These are phyloP conservation scores for Genyomyrus donnyi DNA, from an alignment of 2,113 vertebrate genomes.

Conservation along the genomic window DNA sequence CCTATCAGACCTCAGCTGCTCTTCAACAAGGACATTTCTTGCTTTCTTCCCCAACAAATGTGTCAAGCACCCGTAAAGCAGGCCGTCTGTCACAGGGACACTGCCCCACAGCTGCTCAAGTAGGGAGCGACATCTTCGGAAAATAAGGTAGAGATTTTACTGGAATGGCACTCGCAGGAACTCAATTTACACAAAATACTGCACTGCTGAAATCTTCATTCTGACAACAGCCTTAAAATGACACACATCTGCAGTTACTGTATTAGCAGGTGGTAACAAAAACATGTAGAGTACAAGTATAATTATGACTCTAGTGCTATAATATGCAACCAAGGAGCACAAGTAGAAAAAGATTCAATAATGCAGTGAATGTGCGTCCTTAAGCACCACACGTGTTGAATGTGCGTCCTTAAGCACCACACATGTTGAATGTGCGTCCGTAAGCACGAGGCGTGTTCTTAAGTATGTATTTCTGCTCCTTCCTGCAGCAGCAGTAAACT, in stretches of 20 bases:
- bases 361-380: not conserved
- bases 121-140: not conserved
- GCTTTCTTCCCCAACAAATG: not conserved
- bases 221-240: not conserved
- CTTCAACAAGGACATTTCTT: constrained; percentile 3
- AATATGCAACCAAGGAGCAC: not conserved
- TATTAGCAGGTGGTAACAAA: not conserved
- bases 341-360: not conserved
- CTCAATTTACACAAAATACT: not conserved
- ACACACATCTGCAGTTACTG: not conserved
- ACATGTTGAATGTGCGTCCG: no score
- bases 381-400: not conserved
- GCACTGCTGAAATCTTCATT: not conserved
- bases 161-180: not conserved
- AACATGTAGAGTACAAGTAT: not conserved
- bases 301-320: not conserved
- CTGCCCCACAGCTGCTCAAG: not conserved
- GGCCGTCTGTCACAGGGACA: not conserved
- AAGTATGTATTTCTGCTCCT: not conserved
- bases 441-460: not conserved
- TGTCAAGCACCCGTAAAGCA: not conserved
- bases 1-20: not conserved
- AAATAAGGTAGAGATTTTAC: not conserved
- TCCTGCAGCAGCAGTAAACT: not conserved
- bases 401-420: not conserved